phyloP scores from a whole-genome alignment of 2,113 vertebrate species.

The Ochotona curzoniae region DNA sequence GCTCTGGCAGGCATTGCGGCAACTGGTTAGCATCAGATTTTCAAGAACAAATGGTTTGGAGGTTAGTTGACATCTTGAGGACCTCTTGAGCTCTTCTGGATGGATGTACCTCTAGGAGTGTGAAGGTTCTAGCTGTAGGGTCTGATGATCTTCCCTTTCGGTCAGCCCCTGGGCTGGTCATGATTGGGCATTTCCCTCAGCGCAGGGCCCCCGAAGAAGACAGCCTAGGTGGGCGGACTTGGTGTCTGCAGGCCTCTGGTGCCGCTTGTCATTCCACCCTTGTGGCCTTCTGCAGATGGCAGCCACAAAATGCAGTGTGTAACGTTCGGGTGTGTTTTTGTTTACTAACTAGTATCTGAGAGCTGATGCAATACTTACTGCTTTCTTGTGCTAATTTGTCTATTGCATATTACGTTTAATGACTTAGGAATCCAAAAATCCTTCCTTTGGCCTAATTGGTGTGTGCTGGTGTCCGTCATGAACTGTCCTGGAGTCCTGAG shows the following conservation, averaged over 20 bases:
- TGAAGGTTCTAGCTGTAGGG: background rate
- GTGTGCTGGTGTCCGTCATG: background rate
- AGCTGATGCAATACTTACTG: background rate
- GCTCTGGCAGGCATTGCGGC: slow-evolving; percentile 19
- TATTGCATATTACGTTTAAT: background rate
- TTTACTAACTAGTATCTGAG: background rate
- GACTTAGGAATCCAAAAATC: slow-evolving; percentile 12
- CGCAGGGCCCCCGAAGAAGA: background rate
- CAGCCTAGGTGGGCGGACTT: background rate
- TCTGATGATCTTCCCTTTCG: background rate
- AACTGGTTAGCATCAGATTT: slow-evolving; percentile 43
- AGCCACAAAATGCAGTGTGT: slow-evolving; percentile 3
- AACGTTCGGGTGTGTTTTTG: background rate
- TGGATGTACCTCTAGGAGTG: background rate
- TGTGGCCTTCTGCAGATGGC: slow-evolving; percentile 11
- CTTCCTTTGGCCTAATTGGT: background rate
- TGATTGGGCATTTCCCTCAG: background rate
- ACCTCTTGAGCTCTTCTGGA: background rate
- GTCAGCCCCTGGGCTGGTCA: background rate
- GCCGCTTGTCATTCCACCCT: background rate
- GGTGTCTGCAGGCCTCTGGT: background rate
- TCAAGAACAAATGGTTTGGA: background rate
- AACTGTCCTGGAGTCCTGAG: background rate
- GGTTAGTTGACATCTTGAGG: background rate
- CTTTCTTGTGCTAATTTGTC: background rate